Conservation (phyloP, 2,888 invertebrate species). For the Oligia latruncula region DNA sequence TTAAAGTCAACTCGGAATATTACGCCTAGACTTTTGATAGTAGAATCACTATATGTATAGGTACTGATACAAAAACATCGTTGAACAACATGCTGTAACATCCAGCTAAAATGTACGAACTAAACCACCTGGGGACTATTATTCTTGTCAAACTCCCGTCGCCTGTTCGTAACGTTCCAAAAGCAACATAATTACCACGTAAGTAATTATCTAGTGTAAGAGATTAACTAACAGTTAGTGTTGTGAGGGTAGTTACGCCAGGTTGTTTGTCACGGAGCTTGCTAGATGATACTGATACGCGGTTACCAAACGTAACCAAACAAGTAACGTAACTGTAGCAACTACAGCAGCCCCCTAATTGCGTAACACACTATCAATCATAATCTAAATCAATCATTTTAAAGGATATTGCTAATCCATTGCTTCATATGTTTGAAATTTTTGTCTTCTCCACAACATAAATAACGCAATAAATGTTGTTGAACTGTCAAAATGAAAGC, state of each 20-base stretch:
- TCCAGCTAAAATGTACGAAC: neutral
- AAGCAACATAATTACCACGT: conserved; percentile 7
- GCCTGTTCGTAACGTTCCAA: neutral
- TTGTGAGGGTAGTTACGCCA: conserved; percentile 37
- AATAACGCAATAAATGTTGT: too few species aligned
- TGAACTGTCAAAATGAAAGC: too few species aligned
- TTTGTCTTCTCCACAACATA: too few species aligned
- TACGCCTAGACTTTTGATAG: neutral
- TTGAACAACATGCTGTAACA: neutral
- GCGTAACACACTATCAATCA: too few species aligned
- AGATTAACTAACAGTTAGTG: conserved; percentile 39
- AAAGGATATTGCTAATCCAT: too few species aligned
- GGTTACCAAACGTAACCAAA: conserved; percentile 12
- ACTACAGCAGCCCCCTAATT: neutral
- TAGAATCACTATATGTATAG: neutral
- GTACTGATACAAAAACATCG: neutral
- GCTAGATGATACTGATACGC: conserved; percentile 34
- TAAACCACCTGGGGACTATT: neutral
- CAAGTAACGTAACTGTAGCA: neutral
- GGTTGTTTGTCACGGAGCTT: conserved; percentile 44
- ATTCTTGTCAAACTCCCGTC: neutral
- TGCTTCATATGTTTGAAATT: too few species aligned
- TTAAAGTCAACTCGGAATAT: neutral
- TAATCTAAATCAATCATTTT: too few species aligned
- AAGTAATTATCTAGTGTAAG: conserved; percentile 33